Evolutionary conservation across 2,888 invertebrate species (phyloP).

Genomic region (Drosophila prostipennis): DNA sequence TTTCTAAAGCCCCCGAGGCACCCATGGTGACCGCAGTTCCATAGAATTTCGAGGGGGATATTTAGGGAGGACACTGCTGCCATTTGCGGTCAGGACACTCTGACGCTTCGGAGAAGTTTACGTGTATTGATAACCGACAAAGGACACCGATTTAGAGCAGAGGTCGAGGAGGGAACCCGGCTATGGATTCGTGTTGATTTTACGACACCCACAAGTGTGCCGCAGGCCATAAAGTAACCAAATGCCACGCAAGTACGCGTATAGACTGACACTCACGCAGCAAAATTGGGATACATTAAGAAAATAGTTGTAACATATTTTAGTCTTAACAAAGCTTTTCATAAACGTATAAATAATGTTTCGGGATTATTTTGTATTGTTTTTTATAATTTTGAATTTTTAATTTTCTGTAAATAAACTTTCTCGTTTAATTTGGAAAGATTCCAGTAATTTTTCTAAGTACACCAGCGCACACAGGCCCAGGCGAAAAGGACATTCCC

Average conservation of each 20-base stretch:
- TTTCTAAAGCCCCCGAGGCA: neutral
- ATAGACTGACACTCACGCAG: slow-evolving; percentile 12
- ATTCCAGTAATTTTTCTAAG: neutral
- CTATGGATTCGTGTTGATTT: slow-evolving; percentile 63
- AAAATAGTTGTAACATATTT: too few relatives aligned
- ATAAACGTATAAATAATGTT: too few relatives aligned
- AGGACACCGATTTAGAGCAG: slow-evolving; percentile 30
- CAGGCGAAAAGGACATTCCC: slow-evolving; percentile 23
- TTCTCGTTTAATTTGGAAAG: neutral
- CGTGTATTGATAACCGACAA: slow-evolving; percentile 51
- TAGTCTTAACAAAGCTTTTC: too few relatives aligned
- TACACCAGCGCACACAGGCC: neutral
- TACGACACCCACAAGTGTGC: slow-evolving; percentile 71
- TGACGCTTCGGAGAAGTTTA: slow-evolving; percentile 29
- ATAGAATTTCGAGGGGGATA: slow-evolving; percentile 12
- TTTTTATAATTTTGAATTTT: too few relatives aligned
- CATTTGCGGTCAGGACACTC: slow-evolving; percentile 62
- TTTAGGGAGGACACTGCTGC: slow-evolving; percentile 37
- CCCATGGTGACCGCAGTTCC: slow-evolving; percentile 20
- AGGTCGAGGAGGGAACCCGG: neutral
- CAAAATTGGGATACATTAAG: neutral
- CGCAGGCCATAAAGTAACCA: slow-evolving; percentile 69
- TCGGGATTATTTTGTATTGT: too few relatives aligned
- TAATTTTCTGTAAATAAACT: too few relatives aligned
- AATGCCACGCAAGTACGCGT: slow-evolving; percentile 55